Percentiles rank a stretch among this genome's conserved stretches.
These are phyloP conservation scores for Timema cristinae DNA, from an alignment of 2,888 invertebrate genomes.

Conservation along the genomic window DNA sequence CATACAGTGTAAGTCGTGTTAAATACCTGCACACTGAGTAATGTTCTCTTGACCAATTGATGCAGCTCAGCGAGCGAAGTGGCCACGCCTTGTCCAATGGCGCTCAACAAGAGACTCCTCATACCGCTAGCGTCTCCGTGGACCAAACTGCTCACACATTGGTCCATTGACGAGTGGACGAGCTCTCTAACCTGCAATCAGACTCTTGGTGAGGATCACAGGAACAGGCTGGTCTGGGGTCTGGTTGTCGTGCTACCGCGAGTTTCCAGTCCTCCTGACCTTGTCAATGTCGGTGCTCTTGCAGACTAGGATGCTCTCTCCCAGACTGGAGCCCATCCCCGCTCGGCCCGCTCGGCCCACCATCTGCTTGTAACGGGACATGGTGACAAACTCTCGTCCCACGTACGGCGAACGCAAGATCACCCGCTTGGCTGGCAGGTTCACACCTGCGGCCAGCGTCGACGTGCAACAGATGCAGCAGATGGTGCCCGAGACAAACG, in stretches of 20 bases:
- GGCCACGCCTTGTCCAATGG: constrained; percentile 62
- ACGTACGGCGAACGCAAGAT: constrained; percentile 82
- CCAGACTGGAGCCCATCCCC: constrained; percentile 71
- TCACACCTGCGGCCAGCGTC: constrained; percentile 96
- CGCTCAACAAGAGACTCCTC: constrained; percentile 61
- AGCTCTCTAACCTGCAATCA: constrained; percentile 50
- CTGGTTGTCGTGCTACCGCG: neutral
- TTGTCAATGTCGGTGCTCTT: constrained; percentile 55
- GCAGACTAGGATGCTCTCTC: constrained; percentile 86
- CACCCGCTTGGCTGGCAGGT: constrained; percentile 88
- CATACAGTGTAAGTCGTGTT: too few relatives aligned
- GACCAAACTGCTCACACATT: constrained; percentile 58
- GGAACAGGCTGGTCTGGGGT: too few relatives aligned
- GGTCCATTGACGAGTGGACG: constrained; percentile 63
- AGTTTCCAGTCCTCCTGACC: constrained; percentile 39
- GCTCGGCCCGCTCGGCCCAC: constrained; percentile 90
- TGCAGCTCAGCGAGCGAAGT: constrained; percentile 51
- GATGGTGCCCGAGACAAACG: constrained; percentile 75
- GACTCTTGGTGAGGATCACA: too few relatives aligned
- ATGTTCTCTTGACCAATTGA: constrained; percentile 54
- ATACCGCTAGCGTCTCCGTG: constrained; percentile 52
- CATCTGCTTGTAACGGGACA: constrained; percentile 92
- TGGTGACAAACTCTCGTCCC: constrained; percentile 66
- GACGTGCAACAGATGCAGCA: constrained; percentile 92
- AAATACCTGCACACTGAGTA: constrained; percentile 61